phyloP scores from a whole-genome alignment of 2,113 vertebrate genomes.

The Anseranas semipalmata region DNA sequence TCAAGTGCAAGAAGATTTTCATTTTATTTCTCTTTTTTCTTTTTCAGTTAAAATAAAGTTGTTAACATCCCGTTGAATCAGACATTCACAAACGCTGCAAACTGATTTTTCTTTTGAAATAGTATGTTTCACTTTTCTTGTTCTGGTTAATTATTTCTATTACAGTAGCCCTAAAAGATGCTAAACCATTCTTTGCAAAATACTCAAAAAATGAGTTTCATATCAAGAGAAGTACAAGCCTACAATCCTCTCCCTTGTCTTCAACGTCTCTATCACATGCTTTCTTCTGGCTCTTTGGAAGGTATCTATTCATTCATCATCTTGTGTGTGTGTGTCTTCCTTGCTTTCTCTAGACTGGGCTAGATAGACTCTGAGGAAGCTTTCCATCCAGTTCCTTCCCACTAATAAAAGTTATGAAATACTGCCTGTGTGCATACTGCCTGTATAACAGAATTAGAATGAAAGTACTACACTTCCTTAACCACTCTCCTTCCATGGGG shows the following conservation, averaged over 20 bases:
- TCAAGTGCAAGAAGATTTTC: neutral
- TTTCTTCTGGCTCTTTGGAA: neutral
- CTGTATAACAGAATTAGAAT: neutral
- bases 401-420: neutral
- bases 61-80: neutral
- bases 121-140: neutral
- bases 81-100: neutral
- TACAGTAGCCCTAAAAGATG: neutral
- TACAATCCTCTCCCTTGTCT: neutral
- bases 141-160: neutral
- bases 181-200: slow-evolving; percentile 22
- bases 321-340: neutral
- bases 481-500: neutral
- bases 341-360: neutral
- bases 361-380: slow-evolving; percentile 3
- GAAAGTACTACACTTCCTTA: neutral
- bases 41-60: neutral
- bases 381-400: slow-evolving; percentile 16
- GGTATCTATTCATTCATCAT: neutral
- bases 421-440: neutral
- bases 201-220: neutral
- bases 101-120: neutral
- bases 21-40: neutral
- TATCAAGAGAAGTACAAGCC: slow-evolving; percentile 2
- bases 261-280: neutral